Percentiles rank a stretch among this genome's conserved stretches.
phyloP scores from a whole-genome alignment of 2,113 vertebrate genomes.

The Gasterosteus aculeatus region DNA sequence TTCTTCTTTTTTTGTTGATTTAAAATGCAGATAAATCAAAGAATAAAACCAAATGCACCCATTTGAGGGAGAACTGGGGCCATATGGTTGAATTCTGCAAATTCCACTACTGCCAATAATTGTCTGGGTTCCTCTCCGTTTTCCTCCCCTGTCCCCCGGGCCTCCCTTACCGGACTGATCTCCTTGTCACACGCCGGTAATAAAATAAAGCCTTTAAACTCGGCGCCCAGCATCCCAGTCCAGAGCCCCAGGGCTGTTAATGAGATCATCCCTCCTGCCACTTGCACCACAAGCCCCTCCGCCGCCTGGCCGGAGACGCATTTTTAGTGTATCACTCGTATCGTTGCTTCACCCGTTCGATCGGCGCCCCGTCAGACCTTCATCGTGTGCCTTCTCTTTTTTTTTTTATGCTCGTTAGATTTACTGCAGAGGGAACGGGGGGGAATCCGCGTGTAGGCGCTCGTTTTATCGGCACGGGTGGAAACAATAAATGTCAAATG shows the following conservation, averaged over 20 bases:
- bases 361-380: conserved; percentile 21
- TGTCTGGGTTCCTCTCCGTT: background rate
- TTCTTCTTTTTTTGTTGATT: background rate
- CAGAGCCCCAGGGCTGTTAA: conserved; percentile 24
- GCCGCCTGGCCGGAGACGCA: background rate
- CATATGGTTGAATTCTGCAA: background rate
- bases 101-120: background rate
- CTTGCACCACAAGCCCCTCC: background rate
- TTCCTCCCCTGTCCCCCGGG: background rate
- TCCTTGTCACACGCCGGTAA: conserved; percentile 9
- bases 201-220: conserved; percentile 13
- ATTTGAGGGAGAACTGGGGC: background rate
- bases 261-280: conserved; percentile 23
- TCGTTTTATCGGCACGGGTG: background rate
- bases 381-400: conserved; percentile 8
- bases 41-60: background rate
- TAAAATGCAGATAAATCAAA: background rate
- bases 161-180: conserved; percentile 19
- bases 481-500: conserved; percentile 9
- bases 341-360: conserved; percentile 25
- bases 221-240: conserved; percentile 25
- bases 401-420: background rate
- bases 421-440: background rate
- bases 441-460: background rate
- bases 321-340: conserved; percentile 20